phyloP scores from a whole-genome alignment of 2,797 vertebrate genomes.

The Ctenopoma kingsleyae region DNA sequence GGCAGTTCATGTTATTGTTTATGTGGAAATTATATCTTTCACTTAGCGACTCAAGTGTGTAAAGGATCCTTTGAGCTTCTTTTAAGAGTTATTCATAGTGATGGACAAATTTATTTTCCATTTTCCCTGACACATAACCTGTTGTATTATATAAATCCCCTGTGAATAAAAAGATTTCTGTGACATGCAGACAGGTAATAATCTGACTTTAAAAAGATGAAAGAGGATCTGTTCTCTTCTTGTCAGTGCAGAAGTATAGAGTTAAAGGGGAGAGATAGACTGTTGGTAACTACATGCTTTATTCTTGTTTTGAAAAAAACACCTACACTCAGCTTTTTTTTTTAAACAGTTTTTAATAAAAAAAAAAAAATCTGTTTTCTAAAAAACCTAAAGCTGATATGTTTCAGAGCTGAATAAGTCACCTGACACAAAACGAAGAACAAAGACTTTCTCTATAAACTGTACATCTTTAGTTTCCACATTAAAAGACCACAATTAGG shows the following conservation, averaged over 20 bases:
- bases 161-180: not conserved
- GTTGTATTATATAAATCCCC: no score
- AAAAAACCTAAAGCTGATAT: not conserved
- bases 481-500: not conserved
- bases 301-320: not conserved
- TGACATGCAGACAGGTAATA: not conserved
- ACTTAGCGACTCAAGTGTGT: not conserved
- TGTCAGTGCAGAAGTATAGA: not conserved
- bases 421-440: not conserved
- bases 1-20: constrained; percentile 10
- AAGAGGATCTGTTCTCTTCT: not conserved
- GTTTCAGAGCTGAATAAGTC: not conserved
- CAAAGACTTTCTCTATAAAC: not conserved
- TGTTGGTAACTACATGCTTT: not conserved
- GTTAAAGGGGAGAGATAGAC: not conserved
- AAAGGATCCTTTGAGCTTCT: constrained; percentile 2
- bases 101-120: not conserved
- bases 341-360: not conserved
- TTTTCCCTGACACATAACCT: not conserved
- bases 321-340: not conserved
- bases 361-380: not conserved
- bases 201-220: constrained; percentile 10
- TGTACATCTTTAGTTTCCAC: not conserved
- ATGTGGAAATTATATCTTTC: constrained; percentile 15
- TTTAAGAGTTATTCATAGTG: not conserved